Percentiles rank a stretch among this genome's conserved stretches.
Evolutionary conservation across 2,113 vertebrate genomes (phyloP).

Genomic region (Crotalus horridus): DNA sequence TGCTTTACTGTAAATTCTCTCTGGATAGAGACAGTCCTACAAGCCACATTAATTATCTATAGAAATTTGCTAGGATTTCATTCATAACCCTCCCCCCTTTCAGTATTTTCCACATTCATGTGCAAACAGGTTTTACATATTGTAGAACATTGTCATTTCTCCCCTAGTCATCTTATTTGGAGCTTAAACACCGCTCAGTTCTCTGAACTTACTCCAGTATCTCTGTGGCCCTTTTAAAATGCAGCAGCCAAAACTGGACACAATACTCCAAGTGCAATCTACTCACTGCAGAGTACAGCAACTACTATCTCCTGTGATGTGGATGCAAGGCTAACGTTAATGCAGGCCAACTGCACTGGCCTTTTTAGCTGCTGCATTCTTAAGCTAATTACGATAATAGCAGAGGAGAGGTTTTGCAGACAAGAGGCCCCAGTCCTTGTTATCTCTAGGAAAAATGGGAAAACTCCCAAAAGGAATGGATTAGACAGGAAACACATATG

Average conservation of each 20-base stretch:
- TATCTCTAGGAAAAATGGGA: not conserved
- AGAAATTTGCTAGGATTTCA: not conserved
- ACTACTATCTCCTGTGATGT: not conserved
- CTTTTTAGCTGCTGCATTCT: not conserved
- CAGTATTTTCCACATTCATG: not conserved
- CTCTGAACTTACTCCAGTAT: not conserved
- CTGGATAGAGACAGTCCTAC: not conserved
- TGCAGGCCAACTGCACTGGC: not conserved
- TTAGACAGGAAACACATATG: not conserved
- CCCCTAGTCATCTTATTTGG: not conserved
- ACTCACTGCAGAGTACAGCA: not conserved
- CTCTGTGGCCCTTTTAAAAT: not conserved
- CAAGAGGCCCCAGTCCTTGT: not conserved
- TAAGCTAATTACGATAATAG: not conserved
- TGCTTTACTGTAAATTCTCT: slow-evolving; percentile 28
- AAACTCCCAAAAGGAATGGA: not conserved
- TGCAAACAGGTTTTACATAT: not conserved
- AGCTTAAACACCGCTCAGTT: not conserved
- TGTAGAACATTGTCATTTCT: not conserved
- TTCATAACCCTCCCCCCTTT: not conserved
- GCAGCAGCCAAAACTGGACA: not conserved
- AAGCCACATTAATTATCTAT: not conserved
- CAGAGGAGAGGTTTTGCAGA: not conserved
- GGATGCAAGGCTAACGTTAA: not conserved
- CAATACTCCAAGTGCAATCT: not conserved